These are phyloP conservation scores for Meteorus colon DNA, from an alignment of 2,888 invertebrate species.

Conservation along the genomic window DNA sequence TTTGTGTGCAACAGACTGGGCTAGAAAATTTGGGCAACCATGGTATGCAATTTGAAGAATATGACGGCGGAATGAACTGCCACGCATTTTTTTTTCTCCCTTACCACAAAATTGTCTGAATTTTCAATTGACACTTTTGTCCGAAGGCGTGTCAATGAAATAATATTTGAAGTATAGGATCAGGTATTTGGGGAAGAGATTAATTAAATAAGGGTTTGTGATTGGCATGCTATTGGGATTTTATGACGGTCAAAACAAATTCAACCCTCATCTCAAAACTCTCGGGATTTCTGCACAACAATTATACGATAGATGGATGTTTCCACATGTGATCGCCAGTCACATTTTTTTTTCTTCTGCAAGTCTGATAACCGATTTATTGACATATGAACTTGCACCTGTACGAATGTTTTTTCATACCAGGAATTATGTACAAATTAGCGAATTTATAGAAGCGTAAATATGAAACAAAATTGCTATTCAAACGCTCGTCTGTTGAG, in stretches of 20 bases:
- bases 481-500: not conserved
- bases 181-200: not conserved
- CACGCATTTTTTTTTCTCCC: too few species aligned
- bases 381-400: not conserved
- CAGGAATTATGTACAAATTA: not conserved
- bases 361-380: not conserved
- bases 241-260: not conserved
- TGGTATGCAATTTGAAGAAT: too few species aligned
- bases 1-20: not conserved
- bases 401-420: not conserved
- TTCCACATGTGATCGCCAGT: not conserved
- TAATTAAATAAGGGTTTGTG: not conserved
- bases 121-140: too few species aligned
- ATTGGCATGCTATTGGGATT: slow-evolving; percentile 5
- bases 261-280: not conserved
- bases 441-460: not conserved
- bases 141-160: too few species aligned
- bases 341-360: too few species aligned
- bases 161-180: too few species aligned
- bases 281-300: not conserved
- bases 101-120: too few species aligned
- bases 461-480: not conserved
- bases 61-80: too few species aligned
- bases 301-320: not conserved
- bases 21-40: not conserved